Evolutionary conservation across 2,113 vertebrate species (phyloP).

Genomic region (Urocynchramus pylzowi): DNA sequence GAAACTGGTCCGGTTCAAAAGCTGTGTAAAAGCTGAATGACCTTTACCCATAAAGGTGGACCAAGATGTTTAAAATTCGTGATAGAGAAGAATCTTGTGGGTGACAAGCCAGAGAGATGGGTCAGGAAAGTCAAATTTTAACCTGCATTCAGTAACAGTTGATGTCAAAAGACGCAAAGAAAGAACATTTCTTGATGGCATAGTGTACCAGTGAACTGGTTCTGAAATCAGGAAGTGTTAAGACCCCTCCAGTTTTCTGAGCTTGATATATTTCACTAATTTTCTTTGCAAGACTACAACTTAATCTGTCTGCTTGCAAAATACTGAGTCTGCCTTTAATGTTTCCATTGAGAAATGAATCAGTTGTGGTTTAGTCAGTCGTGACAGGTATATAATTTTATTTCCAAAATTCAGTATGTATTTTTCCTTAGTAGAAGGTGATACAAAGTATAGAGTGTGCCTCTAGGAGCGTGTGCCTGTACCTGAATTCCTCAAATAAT

Average conservation of each 20-base stretch:
- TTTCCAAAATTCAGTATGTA: neutral
- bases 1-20: neutral
- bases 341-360: neutral
- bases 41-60: neutral
- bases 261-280: neutral
- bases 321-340: neutral
- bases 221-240: neutral
- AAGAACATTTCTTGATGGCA: neutral
- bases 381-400: neutral
- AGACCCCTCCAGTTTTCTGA: neutral
- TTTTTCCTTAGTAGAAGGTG: neutral
- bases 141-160: neutral
- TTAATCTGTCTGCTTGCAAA: neutral
- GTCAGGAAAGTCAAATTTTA: neutral
- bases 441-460: neutral
- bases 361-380: neutral
- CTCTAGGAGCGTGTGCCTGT: neutral
- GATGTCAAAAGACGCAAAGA: neutral
- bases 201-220: neutral
- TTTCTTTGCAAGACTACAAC: neutral
- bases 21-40: neutral
- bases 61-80: neutral
- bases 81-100: neutral
- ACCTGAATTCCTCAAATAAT: neutral
- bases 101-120: neutral